Evolutionary conservation across 2,113 vertebrate genomes (phyloP).

Genomic region (Geococcyx californianus): DNA sequence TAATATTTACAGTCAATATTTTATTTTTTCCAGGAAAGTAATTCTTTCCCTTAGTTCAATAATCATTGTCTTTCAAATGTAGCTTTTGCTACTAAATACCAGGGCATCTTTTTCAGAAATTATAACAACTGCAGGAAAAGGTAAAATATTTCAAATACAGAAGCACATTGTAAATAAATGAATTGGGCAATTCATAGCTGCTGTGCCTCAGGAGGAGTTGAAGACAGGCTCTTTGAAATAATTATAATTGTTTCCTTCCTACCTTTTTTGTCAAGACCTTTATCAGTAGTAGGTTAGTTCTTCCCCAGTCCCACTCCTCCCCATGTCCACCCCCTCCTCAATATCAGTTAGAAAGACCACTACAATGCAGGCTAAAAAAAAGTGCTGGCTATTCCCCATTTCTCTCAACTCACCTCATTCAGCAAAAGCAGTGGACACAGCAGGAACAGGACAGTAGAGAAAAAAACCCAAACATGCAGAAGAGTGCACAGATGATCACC

Average conservation of each 20-base stretch:
- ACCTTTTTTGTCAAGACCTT: background rate
- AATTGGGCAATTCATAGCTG: background rate
- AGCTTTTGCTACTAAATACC: background rate
- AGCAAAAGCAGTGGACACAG: background rate
- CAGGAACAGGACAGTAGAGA: background rate
- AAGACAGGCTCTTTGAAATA: background rate
- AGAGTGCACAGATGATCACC: background rate
- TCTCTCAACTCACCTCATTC: background rate
- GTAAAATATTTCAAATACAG: conserved; percentile 29
- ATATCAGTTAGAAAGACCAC: background rate
- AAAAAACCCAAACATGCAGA: background rate
- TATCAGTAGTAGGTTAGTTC: background rate
- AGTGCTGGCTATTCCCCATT: background rate
- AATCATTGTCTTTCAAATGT: background rate
- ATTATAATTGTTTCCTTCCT: background rate
- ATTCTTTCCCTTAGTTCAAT: background rate
- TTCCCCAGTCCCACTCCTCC: background rate
- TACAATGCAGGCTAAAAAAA: background rate
- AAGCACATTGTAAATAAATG: background rate
- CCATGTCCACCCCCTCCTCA: background rate
- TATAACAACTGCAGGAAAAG: conserved; percentile 39
- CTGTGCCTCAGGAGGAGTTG: background rate
- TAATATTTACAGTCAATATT: conserved; percentile 28
- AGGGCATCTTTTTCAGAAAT: conserved; percentile 34
- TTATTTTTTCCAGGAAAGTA: conserved; percentile 8